Percentiles rank a stretch among this genome's conserved stretches.
These are phyloP conservation scores for Podarcis muralis DNA, from an alignment of 2,113 vertebrate species.

Conservation along the genomic window DNA sequence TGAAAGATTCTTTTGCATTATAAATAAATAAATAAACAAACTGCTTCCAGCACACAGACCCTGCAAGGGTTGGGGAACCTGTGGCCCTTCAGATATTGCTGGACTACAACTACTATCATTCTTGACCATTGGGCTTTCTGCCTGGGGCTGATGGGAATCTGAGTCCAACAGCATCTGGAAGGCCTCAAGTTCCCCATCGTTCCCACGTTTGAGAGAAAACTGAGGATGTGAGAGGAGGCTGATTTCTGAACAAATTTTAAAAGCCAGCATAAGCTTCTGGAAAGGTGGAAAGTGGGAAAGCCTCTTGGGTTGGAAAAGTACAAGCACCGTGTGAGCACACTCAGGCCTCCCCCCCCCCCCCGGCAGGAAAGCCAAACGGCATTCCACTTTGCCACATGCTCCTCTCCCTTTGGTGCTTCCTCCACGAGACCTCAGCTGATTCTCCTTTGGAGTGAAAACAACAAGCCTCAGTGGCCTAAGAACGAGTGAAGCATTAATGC, in stretches of 20 bases:
- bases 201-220: not conserved
- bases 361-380: conserved; percentile 5
- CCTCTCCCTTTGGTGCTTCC: fast-evolving
- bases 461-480: conserved; percentile 33
- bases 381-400: conserved; percentile 40
- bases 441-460: conserved; percentile 37
- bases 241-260: not conserved
- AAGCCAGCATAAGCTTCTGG: not conserved
- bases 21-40: not conserved
- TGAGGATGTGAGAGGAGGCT: not conserved
- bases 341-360: not conserved
- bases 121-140: too few species aligned
- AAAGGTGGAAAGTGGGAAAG: conserved; percentile 42
- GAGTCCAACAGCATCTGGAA: too few species aligned
- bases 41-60: not conserved
- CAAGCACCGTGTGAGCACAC: not conserved
- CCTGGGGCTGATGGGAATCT: too few species aligned
- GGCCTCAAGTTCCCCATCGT: too few species aligned
- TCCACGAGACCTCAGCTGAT: conserved; percentile 34
- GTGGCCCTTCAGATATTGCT: too few species aligned
- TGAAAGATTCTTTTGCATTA: not conserved
- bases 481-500: conserved; percentile 11
- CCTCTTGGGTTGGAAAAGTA: conserved; percentile 27
- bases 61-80: conserved; percentile 8
- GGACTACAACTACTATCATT: not conserved